Conservation (phyloP, 2,797 vertebrate species). For the Propithecus perrieri region DNA sequence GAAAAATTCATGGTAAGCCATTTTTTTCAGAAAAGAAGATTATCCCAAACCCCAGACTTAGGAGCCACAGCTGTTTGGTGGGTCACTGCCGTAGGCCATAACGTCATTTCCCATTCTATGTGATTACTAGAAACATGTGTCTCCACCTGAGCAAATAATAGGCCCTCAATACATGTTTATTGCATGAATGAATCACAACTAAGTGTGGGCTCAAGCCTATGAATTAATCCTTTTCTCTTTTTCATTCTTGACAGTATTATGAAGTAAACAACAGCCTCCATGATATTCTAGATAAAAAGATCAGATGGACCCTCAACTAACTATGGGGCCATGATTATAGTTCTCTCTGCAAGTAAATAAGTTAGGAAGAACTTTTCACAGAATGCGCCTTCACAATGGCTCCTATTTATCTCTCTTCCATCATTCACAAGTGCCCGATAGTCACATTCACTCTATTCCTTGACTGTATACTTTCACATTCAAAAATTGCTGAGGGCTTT, state of each 20-base stretch:
- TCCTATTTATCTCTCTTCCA: not conserved
- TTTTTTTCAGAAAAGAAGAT: not conserved
- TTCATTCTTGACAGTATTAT: not conserved
- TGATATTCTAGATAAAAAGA: not conserved
- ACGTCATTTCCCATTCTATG: not conserved
- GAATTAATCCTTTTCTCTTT: not conserved
- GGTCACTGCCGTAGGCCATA: not conserved
- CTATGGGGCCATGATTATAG: not conserved
- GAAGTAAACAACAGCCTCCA: not conserved
- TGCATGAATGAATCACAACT: not conserved
- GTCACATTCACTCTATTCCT: not conserved
- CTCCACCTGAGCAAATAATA: not conserved
- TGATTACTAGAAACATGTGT: not conserved
- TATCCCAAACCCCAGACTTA: not conserved
- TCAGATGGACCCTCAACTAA: not conserved
- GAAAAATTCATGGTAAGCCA: not conserved
- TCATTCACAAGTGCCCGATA: not conserved
- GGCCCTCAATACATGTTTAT: not conserved
- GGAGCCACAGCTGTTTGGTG: not conserved
- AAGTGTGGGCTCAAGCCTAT: not conserved
- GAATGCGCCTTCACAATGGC: fast-evolving
- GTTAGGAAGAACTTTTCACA: not conserved
- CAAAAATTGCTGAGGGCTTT: not conserved
- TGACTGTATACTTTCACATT: not conserved
- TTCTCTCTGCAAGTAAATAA: not conserved